Conservation (phyloP, 2,888 invertebrate species). For the Trissolcus japonicus region DNA sequence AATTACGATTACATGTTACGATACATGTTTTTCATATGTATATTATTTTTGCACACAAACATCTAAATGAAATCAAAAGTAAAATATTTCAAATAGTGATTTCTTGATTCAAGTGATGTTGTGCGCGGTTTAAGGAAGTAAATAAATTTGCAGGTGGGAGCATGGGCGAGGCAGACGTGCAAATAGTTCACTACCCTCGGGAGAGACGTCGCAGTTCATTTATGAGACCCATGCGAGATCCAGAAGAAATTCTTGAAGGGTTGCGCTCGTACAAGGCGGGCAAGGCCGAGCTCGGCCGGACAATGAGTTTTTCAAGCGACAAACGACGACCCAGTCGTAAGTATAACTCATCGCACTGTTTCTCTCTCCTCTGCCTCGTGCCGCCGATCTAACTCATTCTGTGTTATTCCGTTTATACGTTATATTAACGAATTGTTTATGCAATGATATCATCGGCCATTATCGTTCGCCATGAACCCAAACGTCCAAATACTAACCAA, state of each 20-base stretch:
- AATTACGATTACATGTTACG: too few relatives aligned
- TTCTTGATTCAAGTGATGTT: too few relatives aligned
- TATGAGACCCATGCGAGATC: conserved; percentile 84
- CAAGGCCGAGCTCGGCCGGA: conserved; percentile 88
- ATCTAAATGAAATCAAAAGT: too few relatives aligned
- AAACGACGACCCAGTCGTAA: conserved; percentile 82
- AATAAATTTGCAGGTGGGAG: conserved; percentile 68
- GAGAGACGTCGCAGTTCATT: conserved; percentile 89
- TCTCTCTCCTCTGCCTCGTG: conserved; percentile 18
- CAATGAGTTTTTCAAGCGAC: conserved; percentile 85
- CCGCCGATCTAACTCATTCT: conserved; percentile 13
- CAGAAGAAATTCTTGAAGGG: conserved; percentile 83
- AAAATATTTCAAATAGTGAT: too few relatives aligned
- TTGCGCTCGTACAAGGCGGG: conserved; percentile 85
- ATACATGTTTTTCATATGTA: too few relatives aligned
- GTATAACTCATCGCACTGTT: conserved; percentile 71
- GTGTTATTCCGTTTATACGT: conserved; percentile 48
- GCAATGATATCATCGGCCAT: conserved; percentile 49
- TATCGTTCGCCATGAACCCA: conserved; percentile 58
- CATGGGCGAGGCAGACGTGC: conserved; percentile 77
- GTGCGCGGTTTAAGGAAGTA: not conserved
- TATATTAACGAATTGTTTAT: conserved; percentile 33
- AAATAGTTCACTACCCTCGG: conserved; percentile 79
- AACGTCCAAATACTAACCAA: conserved; percentile 51
- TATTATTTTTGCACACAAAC: too few relatives aligned